phyloP scores from a whole-genome alignment of 2,797 vertebrate genomes.

The Dicrostonyx torquatus region DNA sequence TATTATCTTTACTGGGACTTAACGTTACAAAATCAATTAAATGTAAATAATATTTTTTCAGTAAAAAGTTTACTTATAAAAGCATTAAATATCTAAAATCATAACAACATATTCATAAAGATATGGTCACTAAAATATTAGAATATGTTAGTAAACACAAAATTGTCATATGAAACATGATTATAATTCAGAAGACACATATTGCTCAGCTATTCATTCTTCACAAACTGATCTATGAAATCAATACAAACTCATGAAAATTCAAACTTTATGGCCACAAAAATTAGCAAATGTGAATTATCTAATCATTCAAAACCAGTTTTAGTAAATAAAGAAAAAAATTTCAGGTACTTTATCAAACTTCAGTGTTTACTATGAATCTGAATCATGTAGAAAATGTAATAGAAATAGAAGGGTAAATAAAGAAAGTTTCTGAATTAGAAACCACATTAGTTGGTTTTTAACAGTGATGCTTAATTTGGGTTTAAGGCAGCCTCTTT shows the following conservation, averaged over 20 bases:
- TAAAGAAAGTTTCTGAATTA: not conserved
- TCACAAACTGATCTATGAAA: not conserved
- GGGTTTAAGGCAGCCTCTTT: not conserved
- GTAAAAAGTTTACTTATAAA: not conserved
- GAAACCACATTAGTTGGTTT: not conserved
- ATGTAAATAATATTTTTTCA: not conserved
- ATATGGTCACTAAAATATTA: not conserved
- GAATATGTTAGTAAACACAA: not conserved
- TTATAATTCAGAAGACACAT: not conserved
- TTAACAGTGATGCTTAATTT: not conserved
- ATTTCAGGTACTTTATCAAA: not conserved
- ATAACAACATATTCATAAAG: not conserved
- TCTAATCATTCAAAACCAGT: not conserved
- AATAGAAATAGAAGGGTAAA: not conserved
- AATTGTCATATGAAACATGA: not conserved
- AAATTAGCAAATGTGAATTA: not conserved
- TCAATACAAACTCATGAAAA: not conserved
- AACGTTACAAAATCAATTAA: not conserved
- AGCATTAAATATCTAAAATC: not conserved
- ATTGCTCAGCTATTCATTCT: not conserved
- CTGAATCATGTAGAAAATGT: not conserved
- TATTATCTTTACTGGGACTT: no score
- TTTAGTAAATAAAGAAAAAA: not conserved
- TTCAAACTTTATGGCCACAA: not conserved
- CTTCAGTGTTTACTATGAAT: not conserved